Percentiles rank a stretch among this genome's conserved stretches.
These are phyloP conservation scores for Tenthredo mesomela DNA, from an alignment of 2,888 invertebrate genomes.

Conservation along the genomic window DNA sequence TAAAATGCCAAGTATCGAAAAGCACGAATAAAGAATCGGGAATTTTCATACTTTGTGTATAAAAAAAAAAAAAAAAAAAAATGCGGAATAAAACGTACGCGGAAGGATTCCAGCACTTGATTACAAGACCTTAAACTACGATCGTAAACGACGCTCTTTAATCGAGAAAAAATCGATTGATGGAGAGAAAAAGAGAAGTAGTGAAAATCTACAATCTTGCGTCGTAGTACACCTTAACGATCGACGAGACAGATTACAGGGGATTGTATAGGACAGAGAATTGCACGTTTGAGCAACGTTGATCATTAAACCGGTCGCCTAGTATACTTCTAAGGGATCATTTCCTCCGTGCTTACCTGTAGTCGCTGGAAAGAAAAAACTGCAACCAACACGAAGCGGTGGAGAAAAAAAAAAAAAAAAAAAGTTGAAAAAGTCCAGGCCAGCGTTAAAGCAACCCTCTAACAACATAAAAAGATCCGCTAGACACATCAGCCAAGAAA, in stretches of 20 bases:
- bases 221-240: not conserved
- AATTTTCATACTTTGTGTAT: not conserved
- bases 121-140: not conserved
- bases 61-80: not conserved
- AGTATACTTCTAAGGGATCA: not conserved
- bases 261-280: constrained; percentile 13
- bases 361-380: not conserved
- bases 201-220: not conserved
- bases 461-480: not conserved
- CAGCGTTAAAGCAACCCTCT: not conserved
- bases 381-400: not conserved
- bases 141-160: not conserved
- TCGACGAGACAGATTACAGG: constrained; percentile 16
- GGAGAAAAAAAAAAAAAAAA: not conserved
- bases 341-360: not conserved
- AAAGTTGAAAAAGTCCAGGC: not conserved
- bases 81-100: not conserved
- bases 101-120: not conserved
- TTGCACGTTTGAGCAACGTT: constrained; percentile 18
- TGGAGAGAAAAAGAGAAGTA: not conserved
- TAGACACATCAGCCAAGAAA: not conserved
- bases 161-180: not conserved
- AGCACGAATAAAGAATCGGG: not conserved
- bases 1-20: not conserved
- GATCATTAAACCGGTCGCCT: not conserved